Conservation (phyloP, 2,113 vertebrate species). For the Corvus cornix region DNA sequence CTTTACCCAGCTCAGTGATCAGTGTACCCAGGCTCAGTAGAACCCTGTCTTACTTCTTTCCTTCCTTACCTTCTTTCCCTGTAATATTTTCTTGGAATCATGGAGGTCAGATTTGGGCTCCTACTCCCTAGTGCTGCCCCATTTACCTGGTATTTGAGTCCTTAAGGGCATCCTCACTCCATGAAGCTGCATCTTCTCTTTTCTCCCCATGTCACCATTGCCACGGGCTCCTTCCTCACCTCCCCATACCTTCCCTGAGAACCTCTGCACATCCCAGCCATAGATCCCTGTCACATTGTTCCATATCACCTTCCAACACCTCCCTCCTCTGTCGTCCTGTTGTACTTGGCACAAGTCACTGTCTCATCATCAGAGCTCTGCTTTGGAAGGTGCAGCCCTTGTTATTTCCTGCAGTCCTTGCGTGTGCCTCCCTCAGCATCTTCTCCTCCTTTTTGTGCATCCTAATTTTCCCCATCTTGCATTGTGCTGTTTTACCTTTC, state of each 20-base stretch:
- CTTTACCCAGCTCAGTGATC: not conserved
- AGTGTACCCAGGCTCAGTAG: not conserved
- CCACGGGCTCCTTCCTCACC: not conserved
- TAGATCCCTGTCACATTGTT: not conserved
- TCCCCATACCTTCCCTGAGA: not conserved
- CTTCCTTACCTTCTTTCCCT: not conserved
- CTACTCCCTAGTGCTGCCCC: not conserved
- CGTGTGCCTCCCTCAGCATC: not conserved
- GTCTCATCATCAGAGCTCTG: not conserved
- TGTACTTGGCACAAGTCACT: not conserved
- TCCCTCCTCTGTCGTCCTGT: not conserved
- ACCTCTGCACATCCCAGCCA: not conserved
- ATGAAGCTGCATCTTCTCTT: not conserved
- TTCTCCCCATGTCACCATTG: not conserved
- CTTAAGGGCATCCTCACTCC: not conserved
- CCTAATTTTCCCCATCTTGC: not conserved
- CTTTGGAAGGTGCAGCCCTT: not conserved
- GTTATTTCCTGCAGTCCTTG: not conserved
- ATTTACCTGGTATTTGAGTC: not conserved
- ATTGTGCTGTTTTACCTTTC: not conserved
- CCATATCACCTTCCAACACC: not conserved
- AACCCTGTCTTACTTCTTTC: not conserved
- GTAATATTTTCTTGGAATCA: not conserved
- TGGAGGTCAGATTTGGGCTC: not conserved
- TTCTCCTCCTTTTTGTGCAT: not conserved